Evolutionary conservation across 1,140 invertebrate species (phyloP).

Genomic region (Eufriesea mexicana): DNA sequence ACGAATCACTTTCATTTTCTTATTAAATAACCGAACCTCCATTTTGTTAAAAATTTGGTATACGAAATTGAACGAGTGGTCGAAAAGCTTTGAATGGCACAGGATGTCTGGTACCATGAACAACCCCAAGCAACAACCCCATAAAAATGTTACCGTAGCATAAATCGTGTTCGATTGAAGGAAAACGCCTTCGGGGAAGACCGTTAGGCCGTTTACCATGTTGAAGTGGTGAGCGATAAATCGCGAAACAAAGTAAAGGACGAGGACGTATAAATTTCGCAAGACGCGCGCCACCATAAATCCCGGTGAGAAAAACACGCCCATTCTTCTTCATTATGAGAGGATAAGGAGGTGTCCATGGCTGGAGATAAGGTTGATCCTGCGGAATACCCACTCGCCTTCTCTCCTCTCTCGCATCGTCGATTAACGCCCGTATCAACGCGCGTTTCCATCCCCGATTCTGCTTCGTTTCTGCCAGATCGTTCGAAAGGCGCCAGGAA

Average conservation of each 20-base stretch:
- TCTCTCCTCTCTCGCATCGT: background rate
- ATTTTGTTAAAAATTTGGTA: no score
- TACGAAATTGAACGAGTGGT: no score
- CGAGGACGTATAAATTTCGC: slow-evolving; percentile 27
- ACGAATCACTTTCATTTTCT: no score
- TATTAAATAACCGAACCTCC: no score
- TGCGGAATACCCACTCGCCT: background rate
- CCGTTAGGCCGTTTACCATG: slow-evolving; percentile 21
- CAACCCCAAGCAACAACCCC: no score
- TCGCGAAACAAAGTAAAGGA: slow-evolving; percentile 25
- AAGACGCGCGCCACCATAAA: slow-evolving; percentile 22
- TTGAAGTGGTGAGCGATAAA: slow-evolving; percentile 13
- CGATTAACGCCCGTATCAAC: slow-evolving; percentile 14
- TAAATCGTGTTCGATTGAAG: background rate
- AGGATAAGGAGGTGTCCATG: slow-evolving; percentile 25
- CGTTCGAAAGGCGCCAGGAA: slow-evolving; percentile 18
- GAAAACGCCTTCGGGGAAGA: background rate
- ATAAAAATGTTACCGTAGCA: no score
- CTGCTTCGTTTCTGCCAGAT: background rate
- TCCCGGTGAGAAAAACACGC: slow-evolving; percentile 42
- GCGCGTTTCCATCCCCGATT: slow-evolving; percentile 6
- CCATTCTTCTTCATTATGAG: slow-evolving; percentile 43
- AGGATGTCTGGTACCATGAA: no score
- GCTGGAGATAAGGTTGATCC: slow-evolving; percentile 23
- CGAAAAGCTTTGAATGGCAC: no score